Evolutionary conservation across 2,888 invertebrate species (phyloP).

Genomic region (Drepanosiphum platanoidis): DNA sequence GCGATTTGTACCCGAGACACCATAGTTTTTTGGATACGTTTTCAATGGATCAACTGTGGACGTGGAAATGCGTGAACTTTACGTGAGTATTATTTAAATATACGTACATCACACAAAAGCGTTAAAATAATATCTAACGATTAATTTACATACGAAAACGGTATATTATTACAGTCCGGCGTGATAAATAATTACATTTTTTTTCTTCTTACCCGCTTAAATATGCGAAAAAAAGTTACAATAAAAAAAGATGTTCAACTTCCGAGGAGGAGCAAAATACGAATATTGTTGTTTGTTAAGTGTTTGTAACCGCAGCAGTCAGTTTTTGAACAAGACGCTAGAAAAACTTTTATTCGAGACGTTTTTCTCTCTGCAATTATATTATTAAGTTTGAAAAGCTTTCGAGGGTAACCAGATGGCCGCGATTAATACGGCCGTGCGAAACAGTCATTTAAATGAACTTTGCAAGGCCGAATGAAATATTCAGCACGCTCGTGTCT

Average conservation of each 20-base stretch:
- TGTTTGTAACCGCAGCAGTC: slow-evolving; percentile 29
- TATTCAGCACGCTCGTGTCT: not conserved
- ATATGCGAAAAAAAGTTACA: not conserved
- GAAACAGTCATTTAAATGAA: not conserved
- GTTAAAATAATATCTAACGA: not conserved
- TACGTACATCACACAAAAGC: not conserved
- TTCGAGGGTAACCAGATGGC: not conserved
- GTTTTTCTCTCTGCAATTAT: slow-evolving; percentile 9
- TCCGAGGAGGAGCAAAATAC: not conserved
- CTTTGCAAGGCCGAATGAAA: slow-evolving; percentile 20
- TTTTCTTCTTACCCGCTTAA: not conserved
- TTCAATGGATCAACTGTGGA: slow-evolving; percentile 74
- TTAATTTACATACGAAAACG: not conserved
- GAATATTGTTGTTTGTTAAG: slow-evolving; percentile 13
- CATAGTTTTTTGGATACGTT: slow-evolving; percentile 72
- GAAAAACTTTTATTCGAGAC: slow-evolving; percentile 28
- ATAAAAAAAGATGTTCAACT: not conserved
- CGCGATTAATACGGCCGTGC: not conserved
- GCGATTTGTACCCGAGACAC: slow-evolving; percentile 60
- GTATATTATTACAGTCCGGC: too few species aligned
- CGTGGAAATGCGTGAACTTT: slow-evolving; percentile 77
- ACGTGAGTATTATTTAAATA: slow-evolving; percentile 68
- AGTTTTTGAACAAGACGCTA: not conserved
- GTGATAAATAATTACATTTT: not conserved
- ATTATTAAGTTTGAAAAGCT: slow-evolving; percentile 14